phyloP scores from a whole-genome alignment of 2,797 vertebrate species.

The Apogon hyalosoma region DNA sequence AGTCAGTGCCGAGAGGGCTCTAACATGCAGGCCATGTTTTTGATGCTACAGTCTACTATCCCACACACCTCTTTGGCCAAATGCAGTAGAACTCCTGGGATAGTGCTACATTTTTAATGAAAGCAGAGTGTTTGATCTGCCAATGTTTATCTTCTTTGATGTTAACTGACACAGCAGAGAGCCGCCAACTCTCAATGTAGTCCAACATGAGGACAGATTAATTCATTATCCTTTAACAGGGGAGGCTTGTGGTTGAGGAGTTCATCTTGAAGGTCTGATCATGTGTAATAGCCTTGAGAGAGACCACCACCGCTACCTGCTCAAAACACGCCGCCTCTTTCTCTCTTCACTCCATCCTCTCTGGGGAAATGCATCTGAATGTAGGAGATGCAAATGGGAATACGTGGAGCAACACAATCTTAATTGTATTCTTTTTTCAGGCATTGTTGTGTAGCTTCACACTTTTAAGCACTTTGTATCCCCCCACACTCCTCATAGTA shows the following conservation, averaged over 20 bases:
- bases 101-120: conserved; percentile 75
- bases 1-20: conserved; percentile 54
- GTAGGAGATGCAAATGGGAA: conserved; percentile 29
- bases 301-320: conserved; percentile 5
- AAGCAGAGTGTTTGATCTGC: conserved; percentile 75
- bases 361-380: conserved; percentile 38
- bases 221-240: conserved; percentile 70
- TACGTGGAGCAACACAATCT: conserved; percentile 11
- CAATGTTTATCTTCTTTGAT: conserved; percentile 74
- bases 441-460: conserved; percentile 3
- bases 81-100: conserved; percentile 53
- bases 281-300: conserved; percentile 11
- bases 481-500: conserved; percentile 18
- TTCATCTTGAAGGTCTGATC: conserved; percentile 57
- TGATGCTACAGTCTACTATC: conserved; percentile 43
- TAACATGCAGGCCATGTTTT: conserved; percentile 42
- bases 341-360: conserved; percentile 17
- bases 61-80: conserved; percentile 68
- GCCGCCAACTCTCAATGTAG: conserved; percentile 51
- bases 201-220: conserved; percentile 68
- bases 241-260: conserved; percentile 58
- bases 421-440: conserved; percentile 41
- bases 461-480: conserved; percentile 27
- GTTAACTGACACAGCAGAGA: conserved; percentile 66
- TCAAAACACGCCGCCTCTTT: neutral